These are phyloP conservation scores for Protobothrops mucrosquamatus DNA, from an alignment of 2,113 vertebrate genomes.

Conservation along the genomic window DNA sequence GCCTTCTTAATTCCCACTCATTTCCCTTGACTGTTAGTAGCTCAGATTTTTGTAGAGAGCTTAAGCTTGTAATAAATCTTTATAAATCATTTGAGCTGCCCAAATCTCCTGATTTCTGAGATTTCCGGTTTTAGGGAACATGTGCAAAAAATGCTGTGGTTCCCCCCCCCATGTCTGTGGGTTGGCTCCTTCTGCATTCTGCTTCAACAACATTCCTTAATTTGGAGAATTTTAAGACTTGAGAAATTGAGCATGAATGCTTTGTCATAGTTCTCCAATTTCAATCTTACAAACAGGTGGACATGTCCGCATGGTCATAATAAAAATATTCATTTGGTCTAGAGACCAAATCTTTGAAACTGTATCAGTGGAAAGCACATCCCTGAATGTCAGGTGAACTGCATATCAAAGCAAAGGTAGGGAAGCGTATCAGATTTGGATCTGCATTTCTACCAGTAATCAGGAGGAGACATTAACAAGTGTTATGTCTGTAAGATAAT, in stretches of 20 bases:
- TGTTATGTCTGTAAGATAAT: background rate
- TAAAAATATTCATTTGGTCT: background rate
- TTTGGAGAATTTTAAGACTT: background rate
- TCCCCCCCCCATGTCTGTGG: background rate
- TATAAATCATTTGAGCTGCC: background rate
- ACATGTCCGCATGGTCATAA: too few species aligned
- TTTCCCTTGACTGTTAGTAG: background rate
- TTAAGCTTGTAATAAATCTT: background rate
- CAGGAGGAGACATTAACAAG: background rate
- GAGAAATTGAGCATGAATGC: background rate
- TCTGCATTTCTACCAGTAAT: background rate
- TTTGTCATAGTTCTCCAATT: background rate
- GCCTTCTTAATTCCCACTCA: background rate
- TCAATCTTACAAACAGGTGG: background rate
- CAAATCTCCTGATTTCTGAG: background rate
- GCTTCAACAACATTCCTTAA: background rate
- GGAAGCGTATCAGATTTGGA: too few species aligned
- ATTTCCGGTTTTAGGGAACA: background rate
- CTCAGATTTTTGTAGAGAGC: background rate
- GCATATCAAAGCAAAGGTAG: background rate
- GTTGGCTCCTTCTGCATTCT: background rate
- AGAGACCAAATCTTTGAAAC: background rate
- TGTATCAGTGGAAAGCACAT: background rate
- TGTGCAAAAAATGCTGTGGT: background rate
- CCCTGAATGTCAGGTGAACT: background rate